Evolutionary conservation across 2,113 vertebrate genomes (phyloP).

Genomic region (Balaenoptera acutorostrata): DNA sequence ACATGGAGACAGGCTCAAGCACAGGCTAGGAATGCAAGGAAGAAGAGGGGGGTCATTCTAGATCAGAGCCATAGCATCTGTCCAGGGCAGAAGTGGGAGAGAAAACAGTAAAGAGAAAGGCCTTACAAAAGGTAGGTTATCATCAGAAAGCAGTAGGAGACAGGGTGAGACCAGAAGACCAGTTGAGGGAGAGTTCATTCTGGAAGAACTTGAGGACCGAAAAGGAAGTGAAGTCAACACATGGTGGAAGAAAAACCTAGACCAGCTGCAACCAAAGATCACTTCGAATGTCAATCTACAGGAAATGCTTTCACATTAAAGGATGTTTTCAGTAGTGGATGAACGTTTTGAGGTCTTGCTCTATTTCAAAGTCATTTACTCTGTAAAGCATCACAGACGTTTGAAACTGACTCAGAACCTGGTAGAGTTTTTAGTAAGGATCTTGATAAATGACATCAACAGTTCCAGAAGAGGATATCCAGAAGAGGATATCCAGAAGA

Average conservation of each 20-base stretch:
- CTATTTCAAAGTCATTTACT: neutral
- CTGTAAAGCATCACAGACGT: neutral
- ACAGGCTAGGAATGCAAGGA: neutral
- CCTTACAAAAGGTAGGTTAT: neutral
- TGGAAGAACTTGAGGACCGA: neutral
- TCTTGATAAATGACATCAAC: neutral
- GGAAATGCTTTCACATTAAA: neutral
- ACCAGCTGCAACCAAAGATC: neutral
- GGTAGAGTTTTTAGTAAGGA: neutral
- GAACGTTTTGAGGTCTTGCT: neutral
- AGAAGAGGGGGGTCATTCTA: neutral
- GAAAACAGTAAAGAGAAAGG: neutral
- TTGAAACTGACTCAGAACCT: neutral
- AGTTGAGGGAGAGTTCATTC: rapidly evolving
- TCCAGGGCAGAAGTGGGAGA: neutral
- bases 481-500: neutral
- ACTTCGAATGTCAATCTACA: neutral
- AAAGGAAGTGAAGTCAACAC: neutral
- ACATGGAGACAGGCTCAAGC: neutral
- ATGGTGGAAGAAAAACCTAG: neutral
- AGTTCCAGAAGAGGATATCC: neutral
- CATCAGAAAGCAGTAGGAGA: neutral
- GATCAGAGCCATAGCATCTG: neutral
- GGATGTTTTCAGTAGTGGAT: neutral
- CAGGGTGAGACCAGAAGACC: neutral